Conservation (phyloP, 2,888 invertebrate genomes). For the Leptinotarsa juncta region DNA sequence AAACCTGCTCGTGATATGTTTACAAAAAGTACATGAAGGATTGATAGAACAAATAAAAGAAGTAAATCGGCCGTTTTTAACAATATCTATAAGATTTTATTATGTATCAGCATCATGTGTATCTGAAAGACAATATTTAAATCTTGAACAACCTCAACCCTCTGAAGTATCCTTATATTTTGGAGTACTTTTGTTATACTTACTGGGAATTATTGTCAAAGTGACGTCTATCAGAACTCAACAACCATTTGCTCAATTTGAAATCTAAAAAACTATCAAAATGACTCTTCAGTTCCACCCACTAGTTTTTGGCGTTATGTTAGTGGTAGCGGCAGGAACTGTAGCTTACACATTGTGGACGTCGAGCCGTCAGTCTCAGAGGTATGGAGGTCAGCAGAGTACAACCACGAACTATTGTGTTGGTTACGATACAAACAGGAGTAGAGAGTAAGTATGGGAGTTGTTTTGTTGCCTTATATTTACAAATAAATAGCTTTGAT, state of each 20-base stretch:
- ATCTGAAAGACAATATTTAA: too few species aligned
- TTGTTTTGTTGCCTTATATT: too few species aligned
- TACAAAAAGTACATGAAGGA: too few species aligned
- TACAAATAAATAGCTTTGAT: too few species aligned
- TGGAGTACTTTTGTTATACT: too few species aligned
- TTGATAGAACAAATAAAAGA: too few species aligned
- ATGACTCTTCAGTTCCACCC: conserved; percentile 41
- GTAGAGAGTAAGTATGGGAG: not conserved
- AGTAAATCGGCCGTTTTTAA: too few species aligned
- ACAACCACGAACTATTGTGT: not conserved
- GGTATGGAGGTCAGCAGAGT: conserved; percentile 10
- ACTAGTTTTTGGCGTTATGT: conserved; percentile 36
- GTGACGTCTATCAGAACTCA: not conserved
- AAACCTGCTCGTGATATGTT: too few species aligned
- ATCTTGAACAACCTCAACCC: too few species aligned
- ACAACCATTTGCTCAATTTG: not conserved
- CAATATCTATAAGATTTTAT: too few species aligned
- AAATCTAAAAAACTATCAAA: conserved; percentile 6
- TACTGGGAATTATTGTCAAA: not conserved
- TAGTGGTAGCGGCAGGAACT: conserved; percentile 41
- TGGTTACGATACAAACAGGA: conserved; percentile 28
- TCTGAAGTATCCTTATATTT: too few species aligned
- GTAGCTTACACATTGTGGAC: conserved; percentile 35
- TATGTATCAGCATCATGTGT: too few species aligned
- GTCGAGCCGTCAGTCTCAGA: conserved; percentile 20